Conservation (phyloP, 2,888 invertebrate genomes). For the Microctonus hyperodae region DNA sequence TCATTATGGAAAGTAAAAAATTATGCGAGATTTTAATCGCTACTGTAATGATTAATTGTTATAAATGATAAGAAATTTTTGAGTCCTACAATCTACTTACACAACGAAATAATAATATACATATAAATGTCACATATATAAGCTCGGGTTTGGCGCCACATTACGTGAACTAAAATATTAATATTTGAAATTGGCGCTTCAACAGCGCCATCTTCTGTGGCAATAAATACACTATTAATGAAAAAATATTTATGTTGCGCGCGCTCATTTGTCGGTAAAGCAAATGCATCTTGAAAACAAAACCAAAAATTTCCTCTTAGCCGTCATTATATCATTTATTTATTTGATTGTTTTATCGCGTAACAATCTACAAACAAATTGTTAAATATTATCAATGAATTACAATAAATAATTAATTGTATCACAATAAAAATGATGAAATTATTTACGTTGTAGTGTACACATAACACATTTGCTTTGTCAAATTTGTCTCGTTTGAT, state of each 20-base stretch:
- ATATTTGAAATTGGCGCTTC: neutral
- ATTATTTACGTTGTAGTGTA: neutral
- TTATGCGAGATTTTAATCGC: neutral
- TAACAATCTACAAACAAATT: neutral
- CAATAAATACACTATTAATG: neutral
- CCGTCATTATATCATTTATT: neutral
- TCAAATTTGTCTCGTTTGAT: neutral
- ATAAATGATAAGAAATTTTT: no score
- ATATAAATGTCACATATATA: no score
- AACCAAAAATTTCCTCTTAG: constrained; percentile 16
- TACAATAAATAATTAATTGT: neutral
- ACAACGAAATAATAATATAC: neutral
- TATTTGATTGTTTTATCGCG: constrained; percentile 11
- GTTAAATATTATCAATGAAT: neutral
- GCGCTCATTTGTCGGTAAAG: neutral
- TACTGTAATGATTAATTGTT: no score
- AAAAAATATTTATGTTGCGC: neutral
- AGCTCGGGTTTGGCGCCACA: no score
- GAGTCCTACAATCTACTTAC: no score
- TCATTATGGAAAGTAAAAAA: no score
- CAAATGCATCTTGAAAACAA: neutral
- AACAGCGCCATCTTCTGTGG: neutral
- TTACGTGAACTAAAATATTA: no score
- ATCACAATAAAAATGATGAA: no score
- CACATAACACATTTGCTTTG: neutral